phyloP scores from a whole-genome alignment of 2,888 invertebrate genomes.

The Pseudanteris insignis region DNA sequence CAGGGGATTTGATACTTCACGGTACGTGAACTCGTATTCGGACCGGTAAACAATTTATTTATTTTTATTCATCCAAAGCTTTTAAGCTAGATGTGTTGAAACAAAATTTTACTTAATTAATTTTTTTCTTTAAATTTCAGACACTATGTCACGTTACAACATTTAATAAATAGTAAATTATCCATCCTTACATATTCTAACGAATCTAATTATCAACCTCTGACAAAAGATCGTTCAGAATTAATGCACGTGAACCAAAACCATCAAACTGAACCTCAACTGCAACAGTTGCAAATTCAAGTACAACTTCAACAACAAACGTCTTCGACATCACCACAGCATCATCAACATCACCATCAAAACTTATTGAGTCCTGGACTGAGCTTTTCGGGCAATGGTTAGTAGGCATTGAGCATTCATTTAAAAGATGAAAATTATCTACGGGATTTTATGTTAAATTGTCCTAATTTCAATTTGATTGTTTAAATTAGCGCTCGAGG shows the following conservation, averaged over 20 bases:
- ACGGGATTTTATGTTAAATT: too few species aligned
- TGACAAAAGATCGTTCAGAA: conserved; percentile 73
- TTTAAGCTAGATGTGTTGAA: too few species aligned
- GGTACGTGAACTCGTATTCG: too few species aligned
- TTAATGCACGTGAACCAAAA: conserved; percentile 71
- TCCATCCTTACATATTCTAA: conserved; percentile 54
- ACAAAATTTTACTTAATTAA: too few species aligned
- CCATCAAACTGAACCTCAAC: conserved; percentile 70
- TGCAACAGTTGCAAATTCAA: conserved; percentile 76
- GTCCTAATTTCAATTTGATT: too few species aligned
- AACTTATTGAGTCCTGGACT: conserved; percentile 69
- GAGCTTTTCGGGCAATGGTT: conserved; percentile 73
- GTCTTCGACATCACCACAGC: conserved; percentile 55
- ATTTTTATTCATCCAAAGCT: too few species aligned
- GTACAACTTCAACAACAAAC: conserved; percentile 75
- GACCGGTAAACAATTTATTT: too few species aligned
- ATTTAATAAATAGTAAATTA: conserved; percentile 56
- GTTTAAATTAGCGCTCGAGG: conserved; percentile 69
- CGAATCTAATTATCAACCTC: conserved; percentile 70
- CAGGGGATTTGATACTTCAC: conserved; percentile 55
- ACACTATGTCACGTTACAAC: conserved; percentile 60
- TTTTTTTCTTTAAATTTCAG: too few species aligned
- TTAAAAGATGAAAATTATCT: too few species aligned
- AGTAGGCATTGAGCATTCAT: too few species aligned
- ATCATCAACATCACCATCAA: conserved; percentile 59